Evolutionary conservation across 2,888 invertebrate genomes (phyloP).

Genomic region (Meloe dianella): DNA sequence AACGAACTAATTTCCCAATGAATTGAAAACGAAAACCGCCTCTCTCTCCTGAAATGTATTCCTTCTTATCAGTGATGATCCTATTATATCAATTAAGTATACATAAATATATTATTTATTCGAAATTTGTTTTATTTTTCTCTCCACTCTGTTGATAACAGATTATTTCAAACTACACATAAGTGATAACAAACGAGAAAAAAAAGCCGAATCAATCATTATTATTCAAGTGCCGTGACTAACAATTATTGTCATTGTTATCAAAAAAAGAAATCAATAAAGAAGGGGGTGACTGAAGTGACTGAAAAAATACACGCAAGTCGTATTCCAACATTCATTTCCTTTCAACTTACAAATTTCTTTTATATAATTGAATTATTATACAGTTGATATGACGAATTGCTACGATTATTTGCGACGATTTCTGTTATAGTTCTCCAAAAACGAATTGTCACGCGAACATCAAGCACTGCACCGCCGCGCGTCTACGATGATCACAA

Average conservation of each 20-base stretch:
- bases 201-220: neutral
- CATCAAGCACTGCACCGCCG: conserved; percentile 3
- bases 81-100: conserved; percentile 49
- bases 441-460: neutral
- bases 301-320: conserved; percentile 29
- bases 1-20: conserved; percentile 18
- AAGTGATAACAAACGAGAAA: neutral
- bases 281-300: neutral
- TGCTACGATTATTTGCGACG: conserved; percentile 19
- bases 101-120: conserved; percentile 58
- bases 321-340: conserved; percentile 32
- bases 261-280: neutral
- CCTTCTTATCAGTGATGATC: conserved; percentile 47
- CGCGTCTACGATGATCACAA: too few species aligned
- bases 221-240: conserved; percentile 7
- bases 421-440: neutral
- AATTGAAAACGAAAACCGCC: neutral
- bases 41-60: neutral
- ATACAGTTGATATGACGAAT: conserved; percentile 32
- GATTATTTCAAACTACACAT: neutral
- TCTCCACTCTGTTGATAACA: neutral
- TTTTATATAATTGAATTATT: conserved; percentile 43
- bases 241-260: neutral
- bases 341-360: conserved; percentile 27
- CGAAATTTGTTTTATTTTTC: conserved; percentile 38